These are phyloP conservation scores for Phlogophora meticulosa DNA, from an alignment of 2,888 invertebrate species.

Conservation along the genomic window DNA sequence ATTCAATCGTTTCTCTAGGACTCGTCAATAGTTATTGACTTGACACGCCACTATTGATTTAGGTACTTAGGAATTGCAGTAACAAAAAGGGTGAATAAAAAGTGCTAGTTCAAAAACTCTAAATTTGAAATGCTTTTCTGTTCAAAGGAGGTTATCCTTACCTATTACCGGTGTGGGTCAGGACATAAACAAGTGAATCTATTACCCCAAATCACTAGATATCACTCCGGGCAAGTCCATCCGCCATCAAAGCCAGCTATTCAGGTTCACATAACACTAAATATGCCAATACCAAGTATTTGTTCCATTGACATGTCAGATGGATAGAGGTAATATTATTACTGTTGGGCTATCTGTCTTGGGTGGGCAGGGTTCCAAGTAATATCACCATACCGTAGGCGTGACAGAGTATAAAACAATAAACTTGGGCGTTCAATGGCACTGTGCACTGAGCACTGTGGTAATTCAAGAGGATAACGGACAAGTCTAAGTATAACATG, in stretches of 20 bases:
- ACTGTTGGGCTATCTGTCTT: slow-evolving; percentile 45
- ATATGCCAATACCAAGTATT: slow-evolving; percentile 46
- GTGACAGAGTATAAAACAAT: slow-evolving; percentile 13
- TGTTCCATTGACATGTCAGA: slow-evolving; percentile 49
- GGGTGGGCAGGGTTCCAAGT: slow-evolving; percentile 45
- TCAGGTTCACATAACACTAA: slow-evolving; percentile 49
- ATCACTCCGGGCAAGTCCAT: slow-evolving; percentile 13
- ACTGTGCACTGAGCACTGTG: no score
- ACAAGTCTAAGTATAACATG: background rate
- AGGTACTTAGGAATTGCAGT: no score
- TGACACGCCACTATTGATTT: no score
- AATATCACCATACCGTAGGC: background rate
- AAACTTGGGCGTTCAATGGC: slow-evolving; percentile 22
- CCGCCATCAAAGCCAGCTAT: slow-evolving; percentile 18
- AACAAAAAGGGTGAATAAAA: no score
- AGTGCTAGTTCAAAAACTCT: no score
- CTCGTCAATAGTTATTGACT: no score
- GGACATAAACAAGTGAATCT: slow-evolving; percentile 14
- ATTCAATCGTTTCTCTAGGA: no score
- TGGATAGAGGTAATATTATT: slow-evolving; percentile 51
- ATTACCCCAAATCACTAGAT: slow-evolving; percentile 33
- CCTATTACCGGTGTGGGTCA: background rate
- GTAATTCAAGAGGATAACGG: background rate
- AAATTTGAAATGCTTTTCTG: no score
- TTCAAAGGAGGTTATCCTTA: no score